Percentiles rank a stretch among this genome's conserved stretches.
These are phyloP conservation scores for Scaptomyza tumidula DNA, from an alignment of 2,888 invertebrate genomes.

Conservation along the genomic window DNA sequence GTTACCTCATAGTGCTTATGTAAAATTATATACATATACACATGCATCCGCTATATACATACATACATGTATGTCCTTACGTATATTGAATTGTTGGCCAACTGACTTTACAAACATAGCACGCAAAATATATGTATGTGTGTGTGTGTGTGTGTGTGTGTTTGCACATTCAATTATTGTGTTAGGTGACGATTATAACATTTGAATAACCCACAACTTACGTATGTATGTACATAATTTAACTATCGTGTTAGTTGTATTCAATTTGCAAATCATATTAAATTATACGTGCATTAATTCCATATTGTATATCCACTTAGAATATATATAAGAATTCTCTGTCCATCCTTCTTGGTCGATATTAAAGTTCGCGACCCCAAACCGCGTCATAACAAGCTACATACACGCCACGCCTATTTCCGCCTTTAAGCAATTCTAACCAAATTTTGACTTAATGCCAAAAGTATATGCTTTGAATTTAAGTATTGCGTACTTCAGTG, in stretches of 20 bases:
- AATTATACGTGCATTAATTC: neutral
- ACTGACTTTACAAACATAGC: slow-evolving; percentile 10
- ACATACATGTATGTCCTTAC: neutral
- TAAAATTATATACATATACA: neutral
- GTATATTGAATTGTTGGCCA: slow-evolving; percentile 6
- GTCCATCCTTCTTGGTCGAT: neutral
- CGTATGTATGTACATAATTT: neutral
- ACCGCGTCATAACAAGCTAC: slow-evolving; percentile 5
- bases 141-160: neutral
- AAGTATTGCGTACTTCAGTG: neutral
- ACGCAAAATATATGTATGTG: neutral
- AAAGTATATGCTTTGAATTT: neutral
- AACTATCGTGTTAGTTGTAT: neutral
- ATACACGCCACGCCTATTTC: slow-evolving; percentile 2
- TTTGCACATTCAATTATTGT: slow-evolving; percentile 3
- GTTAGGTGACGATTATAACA: neutral
- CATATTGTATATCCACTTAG: neutral
- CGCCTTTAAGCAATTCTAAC: neutral
- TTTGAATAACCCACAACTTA: neutral
- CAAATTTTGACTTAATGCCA: slow-evolving; percentile 4
- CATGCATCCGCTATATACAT: no score
- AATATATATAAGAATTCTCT: neutral
- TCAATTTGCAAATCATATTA: neutral
- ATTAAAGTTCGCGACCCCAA: slow-evolving; percentile 9
- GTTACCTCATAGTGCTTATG: slow-evolving; percentile 32